Percentiles rank a stretch among this genome's conserved stretches.
Evolutionary conservation across 2,888 invertebrate species (phyloP).

Genomic region (Drosophila gaucha): DNA sequence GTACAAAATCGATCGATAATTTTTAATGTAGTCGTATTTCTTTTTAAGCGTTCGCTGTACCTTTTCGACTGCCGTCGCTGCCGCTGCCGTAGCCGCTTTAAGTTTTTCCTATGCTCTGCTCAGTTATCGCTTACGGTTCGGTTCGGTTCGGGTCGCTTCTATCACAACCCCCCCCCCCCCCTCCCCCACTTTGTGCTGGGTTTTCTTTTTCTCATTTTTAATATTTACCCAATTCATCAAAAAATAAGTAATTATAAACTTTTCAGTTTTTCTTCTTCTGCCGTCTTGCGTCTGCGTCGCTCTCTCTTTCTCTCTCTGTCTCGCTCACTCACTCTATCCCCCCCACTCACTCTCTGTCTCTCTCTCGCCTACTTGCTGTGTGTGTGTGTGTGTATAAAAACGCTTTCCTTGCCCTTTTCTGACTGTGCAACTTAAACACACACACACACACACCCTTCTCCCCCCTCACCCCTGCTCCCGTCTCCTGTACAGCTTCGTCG

Average conservation of each 20-base stretch:
- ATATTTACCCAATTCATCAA: slow-evolving; percentile 84
- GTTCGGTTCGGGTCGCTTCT: slow-evolving; percentile 20
- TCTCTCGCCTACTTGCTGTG: slow-evolving; percentile 9
- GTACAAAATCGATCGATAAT: slow-evolving; percentile 73
- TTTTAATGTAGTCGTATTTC: slow-evolving; percentile 80
- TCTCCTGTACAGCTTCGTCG: slow-evolving; percentile 15
- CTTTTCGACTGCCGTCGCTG: slow-evolving; percentile 52
- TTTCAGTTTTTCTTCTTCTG: slow-evolving; percentile 74
- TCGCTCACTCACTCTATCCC: not conserved
- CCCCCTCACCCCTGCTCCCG: slow-evolving; percentile 24
- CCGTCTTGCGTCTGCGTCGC: slow-evolving; percentile 72
- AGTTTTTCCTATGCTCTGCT: slow-evolving; percentile 26
- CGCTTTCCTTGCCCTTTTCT: slow-evolving; percentile 73
- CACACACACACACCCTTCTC: slow-evolving; percentile 35
- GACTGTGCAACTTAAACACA: slow-evolving; percentile 62
- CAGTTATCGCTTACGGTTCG: slow-evolving; percentile 41
- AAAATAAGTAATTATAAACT: slow-evolving; percentile 84
- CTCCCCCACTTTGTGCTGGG: slow-evolving; percentile 13
- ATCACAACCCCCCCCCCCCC: slow-evolving; percentile 2
- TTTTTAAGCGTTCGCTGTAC: slow-evolving; percentile 69
- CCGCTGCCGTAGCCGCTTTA: slow-evolving; percentile 27
- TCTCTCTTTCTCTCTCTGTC: slow-evolving; percentile 13
- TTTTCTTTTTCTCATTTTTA: slow-evolving; percentile 60
- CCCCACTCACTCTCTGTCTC: not conserved
- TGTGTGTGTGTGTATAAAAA: slow-evolving; percentile 63